Evolutionary conservation across 2,797 vertebrate species (phyloP).

Genomic region (Rachycentron canadum): DNA sequence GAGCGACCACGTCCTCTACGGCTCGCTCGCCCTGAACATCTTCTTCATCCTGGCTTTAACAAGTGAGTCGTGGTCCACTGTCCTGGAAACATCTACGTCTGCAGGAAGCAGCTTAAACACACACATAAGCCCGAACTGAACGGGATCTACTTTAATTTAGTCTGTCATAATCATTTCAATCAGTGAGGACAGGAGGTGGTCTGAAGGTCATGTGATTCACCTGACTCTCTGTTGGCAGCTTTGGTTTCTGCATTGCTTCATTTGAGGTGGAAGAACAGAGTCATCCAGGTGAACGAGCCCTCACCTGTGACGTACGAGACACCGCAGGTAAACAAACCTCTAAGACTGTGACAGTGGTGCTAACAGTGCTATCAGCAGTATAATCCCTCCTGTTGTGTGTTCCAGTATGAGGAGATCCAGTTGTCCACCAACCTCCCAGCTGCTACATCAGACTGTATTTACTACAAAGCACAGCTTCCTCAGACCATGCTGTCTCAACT

Average conservation of each 20-base stretch:
- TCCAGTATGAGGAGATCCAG: conserved; percentile 53
- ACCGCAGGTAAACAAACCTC: neutral
- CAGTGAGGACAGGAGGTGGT: too few relatives aligned
- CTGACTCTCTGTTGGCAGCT: neutral
- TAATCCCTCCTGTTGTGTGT: neutral
- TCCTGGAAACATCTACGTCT: too few relatives aligned
- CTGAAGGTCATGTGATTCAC: neutral
- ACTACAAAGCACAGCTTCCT: conserved; percentile 33
- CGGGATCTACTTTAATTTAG: too few relatives aligned
- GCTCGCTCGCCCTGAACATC: neutral
- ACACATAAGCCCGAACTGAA: too few relatives aligned
- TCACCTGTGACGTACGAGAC: too few relatives aligned
- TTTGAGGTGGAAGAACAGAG: neutral
- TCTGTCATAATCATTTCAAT: too few relatives aligned
- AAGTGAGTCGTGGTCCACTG: neutral
- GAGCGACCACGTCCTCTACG: neutral
- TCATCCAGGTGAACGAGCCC: too few relatives aligned
- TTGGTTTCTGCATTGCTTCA: neutral
- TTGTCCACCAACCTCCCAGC: rapidly evolving
- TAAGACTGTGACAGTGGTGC: neutral
- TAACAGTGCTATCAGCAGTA: neutral
- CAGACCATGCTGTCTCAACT: rapidly evolving
- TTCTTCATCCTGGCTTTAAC: neutral
- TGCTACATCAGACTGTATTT: conserved; percentile 13
- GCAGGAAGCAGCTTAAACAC: too few relatives aligned